Percentiles rank a stretch among this genome's conserved stretches.
These are phyloP conservation scores for Phthorimaea operculella DNA, from an alignment of 1,140 invertebrate genomes.

Conservation along the genomic window DNA sequence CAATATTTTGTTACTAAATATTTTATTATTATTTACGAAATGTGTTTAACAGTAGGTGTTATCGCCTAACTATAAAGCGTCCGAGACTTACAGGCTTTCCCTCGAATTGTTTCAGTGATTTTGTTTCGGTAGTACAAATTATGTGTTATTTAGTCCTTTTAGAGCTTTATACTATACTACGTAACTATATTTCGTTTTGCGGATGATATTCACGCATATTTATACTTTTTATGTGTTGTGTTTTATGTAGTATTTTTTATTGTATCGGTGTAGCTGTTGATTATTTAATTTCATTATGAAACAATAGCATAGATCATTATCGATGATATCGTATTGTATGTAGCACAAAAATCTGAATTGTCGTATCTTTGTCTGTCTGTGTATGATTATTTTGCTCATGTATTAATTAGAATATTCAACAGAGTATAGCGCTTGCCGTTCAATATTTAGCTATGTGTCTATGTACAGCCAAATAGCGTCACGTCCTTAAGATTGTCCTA, in stretches of 20 bases:
- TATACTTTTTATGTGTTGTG: conserved; percentile 29
- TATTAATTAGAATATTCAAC: conserved; percentile 3
- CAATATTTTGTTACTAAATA: neutral
- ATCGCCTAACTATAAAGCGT: neutral
- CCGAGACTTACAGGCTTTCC: neutral
- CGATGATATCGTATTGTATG: neutral
- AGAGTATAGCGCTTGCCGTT: conserved; percentile 1
- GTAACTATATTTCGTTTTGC: conserved; percentile 27
- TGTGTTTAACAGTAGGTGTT: neutral
- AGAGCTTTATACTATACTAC: conserved; percentile 27
- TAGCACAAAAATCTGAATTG: neutral
- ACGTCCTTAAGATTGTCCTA: conserved; percentile 42
- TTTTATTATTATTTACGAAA: neutral
- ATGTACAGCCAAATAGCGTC: conserved; percentile 19
- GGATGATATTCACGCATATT: conserved; percentile 26
- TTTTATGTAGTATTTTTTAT: conserved; percentile 16
- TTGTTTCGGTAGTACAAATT: conserved; percentile 52
- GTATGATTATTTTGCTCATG: conserved; percentile 2
- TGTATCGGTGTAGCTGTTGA: conserved; percentile 5
- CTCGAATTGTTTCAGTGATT: conserved; percentile 29
- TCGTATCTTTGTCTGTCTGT: neutral
- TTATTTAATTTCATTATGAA: neutral
- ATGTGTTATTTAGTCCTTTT: conserved; percentile 33
- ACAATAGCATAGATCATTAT: conserved; percentile 1
- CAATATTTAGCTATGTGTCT: conserved; percentile 27